phyloP scores from a whole-genome alignment of 2,113 vertebrate species.

The Leptobrachium leishanense region DNA sequence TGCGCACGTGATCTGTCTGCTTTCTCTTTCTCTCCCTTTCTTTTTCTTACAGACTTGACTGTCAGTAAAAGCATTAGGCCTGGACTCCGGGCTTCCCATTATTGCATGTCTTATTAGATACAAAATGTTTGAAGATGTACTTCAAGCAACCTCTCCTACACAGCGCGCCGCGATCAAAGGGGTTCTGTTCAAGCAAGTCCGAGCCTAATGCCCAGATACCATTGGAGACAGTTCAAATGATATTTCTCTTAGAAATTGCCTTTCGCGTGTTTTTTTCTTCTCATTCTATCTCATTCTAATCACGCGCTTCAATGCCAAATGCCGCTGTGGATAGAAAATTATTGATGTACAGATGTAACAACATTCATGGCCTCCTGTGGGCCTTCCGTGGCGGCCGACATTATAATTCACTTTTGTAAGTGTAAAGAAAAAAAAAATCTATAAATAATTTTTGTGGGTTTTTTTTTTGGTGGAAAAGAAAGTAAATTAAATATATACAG shows the following conservation, averaged over 20 bases:
- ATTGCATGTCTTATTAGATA: background rate
- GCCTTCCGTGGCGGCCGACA: background rate
- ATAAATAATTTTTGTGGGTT: no score
- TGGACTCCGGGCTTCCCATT: background rate
- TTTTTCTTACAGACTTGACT: no score
- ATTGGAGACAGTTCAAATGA: constrained; percentile 14
- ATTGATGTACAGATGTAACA: constrained; percentile 21
- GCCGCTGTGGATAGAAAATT: constrained; percentile 11
- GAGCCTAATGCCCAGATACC: constrained; percentile 9
- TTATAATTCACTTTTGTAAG: background rate
- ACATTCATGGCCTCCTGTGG: background rate
- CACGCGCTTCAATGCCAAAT: constrained; percentile 23
- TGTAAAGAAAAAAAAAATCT: background rate
- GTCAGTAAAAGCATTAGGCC: background rate
- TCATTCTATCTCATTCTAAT: constrained; percentile 15
- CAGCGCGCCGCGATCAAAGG: constrained; percentile 8
- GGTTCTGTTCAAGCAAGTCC: constrained; percentile 6
- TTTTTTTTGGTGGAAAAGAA: no score
- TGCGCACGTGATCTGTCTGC: no score
- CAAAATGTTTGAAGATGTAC: constrained; percentile 16
- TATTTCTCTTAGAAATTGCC: constrained; percentile 23
- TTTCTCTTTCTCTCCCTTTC: no score
- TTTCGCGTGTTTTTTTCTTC: constrained; percentile 5
- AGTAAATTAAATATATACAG: no score
- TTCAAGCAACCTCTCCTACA: constrained; percentile 12